Conservation (phyloP, 2,113 vertebrate species). For the Nothobranchius kuhntae region DNA sequence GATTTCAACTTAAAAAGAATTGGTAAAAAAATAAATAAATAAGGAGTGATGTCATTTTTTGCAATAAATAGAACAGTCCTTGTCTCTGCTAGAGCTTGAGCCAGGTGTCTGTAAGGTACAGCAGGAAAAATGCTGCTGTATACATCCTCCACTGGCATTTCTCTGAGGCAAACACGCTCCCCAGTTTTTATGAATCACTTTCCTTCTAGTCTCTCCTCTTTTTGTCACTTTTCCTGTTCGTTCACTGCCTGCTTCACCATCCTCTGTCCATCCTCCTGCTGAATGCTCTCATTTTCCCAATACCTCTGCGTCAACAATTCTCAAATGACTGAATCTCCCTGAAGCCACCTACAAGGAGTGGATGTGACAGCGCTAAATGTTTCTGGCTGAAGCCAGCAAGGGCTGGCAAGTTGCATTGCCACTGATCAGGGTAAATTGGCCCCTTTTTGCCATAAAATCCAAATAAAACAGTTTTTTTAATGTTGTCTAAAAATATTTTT, state of each 20-base stretch:
- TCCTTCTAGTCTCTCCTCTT: no score
- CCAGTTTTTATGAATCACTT: not conserved
- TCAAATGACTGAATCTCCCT: constrained; percentile 40
- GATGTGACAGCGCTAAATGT: constrained; percentile 36
- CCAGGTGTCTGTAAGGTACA: no score
- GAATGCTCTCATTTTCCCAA: constrained; percentile 36
- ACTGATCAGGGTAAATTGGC: no score
- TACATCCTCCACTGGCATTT: not conserved
- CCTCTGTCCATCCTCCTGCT: constrained; percentile 25
- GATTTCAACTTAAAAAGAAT: no score
- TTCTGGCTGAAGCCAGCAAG: constrained; percentile 21
- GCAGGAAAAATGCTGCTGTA: not conserved
- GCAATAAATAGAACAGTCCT: no score
- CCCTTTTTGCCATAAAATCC: constrained; percentile 28
- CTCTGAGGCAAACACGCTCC: no score
- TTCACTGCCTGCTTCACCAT: constrained; percentile 18
- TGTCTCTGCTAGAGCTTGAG: no score
- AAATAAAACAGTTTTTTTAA: constrained; percentile 23
- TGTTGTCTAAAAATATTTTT: not conserved
- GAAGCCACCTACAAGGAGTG: constrained; percentile 47
- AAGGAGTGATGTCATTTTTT: no score
- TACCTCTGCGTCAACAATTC: constrained; percentile 34
- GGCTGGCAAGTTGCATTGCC: no score
- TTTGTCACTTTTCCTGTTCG: no score
- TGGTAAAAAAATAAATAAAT: no score